These are phyloP conservation scores for Sorex maritimensis DNA, from an alignment of 2,797 vertebrate genomes.

Conservation along the genomic window DNA sequence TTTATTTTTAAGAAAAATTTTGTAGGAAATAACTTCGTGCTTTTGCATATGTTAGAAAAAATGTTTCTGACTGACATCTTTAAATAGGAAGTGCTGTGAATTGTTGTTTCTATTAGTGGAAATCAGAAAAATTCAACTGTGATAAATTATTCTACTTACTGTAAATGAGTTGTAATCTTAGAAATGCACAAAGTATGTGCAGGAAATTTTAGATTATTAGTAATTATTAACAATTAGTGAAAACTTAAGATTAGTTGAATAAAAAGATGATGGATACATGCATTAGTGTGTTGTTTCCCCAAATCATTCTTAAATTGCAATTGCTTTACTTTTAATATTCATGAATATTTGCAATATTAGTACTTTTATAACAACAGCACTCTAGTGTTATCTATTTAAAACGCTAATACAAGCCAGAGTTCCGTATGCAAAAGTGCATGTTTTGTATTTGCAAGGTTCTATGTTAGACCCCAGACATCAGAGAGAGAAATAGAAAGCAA, in stretches of 20 bases:
- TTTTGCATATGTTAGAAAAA: slow-evolving; percentile 37
- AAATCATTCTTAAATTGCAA: too few relatives aligned
- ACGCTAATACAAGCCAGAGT: not conserved
- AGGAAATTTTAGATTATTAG: not conserved
- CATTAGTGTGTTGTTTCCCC: too few relatives aligned
- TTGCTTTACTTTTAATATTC: too few relatives aligned
- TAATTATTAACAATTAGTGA: slow-evolving; percentile 28
- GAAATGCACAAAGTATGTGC: not conserved
- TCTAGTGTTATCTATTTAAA: slow-evolving; percentile 44
- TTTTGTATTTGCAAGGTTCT: too few relatives aligned
- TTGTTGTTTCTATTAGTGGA: not conserved
- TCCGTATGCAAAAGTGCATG: too few relatives aligned
- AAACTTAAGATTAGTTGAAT: not conserved
- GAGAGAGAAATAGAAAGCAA: too few relatives aligned
- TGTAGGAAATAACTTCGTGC: not conserved
- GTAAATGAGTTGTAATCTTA: not conserved
- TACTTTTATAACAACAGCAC: not conserved
- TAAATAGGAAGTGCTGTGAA: not conserved
- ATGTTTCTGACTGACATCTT: not conserved
- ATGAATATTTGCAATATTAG: not conserved
- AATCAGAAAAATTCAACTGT: not conserved
- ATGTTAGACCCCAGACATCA: too few relatives aligned
- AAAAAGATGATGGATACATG: not conserved
- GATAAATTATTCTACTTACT: not conserved
- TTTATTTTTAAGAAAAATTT: slow-evolving; percentile 34